Conservation (phyloP, 2,113 vertebrate species). For the Apteryx mantelli region DNA sequence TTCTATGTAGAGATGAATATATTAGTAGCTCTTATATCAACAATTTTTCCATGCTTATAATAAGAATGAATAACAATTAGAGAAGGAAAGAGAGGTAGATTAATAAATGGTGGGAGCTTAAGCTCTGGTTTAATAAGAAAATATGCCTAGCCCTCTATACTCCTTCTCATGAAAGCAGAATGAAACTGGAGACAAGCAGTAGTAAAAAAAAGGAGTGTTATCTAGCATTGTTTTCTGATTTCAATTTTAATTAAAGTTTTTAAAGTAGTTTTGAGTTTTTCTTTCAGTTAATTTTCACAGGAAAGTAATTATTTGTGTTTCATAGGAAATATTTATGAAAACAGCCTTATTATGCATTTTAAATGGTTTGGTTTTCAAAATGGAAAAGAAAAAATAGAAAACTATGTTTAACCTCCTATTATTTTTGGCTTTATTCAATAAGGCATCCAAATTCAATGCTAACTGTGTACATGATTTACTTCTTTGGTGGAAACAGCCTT, state of each 20-base stretch:
- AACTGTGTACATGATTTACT: not conserved
- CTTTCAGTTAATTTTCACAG: not conserved
- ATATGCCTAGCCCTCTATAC: not conserved
- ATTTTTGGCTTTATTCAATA: not conserved
- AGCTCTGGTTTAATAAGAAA: not conserved
- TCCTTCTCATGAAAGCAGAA: not conserved
- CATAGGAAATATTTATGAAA: not conserved
- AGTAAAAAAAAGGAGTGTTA: not conserved
- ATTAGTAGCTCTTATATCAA: not conserved
- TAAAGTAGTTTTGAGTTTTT: not conserved
- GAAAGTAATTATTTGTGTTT: not conserved
- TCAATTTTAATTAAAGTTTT: not conserved
- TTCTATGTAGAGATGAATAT: not conserved
- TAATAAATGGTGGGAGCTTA: not conserved
- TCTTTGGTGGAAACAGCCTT: not conserved
- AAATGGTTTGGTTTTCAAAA: not conserved
- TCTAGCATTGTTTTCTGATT: not conserved
- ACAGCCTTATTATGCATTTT: not conserved
- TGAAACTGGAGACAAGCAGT: not conserved
- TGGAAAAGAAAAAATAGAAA: too few relatives aligned
- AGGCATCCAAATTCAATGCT: not conserved
- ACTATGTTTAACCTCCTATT: accelerated
- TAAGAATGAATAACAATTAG: not conserved
- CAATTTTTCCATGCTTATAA: not conserved
- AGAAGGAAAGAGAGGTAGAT: not conserved